Conservation (phyloP, 2,888 invertebrate genomes). For the Gisinianus flammeolus region DNA sequence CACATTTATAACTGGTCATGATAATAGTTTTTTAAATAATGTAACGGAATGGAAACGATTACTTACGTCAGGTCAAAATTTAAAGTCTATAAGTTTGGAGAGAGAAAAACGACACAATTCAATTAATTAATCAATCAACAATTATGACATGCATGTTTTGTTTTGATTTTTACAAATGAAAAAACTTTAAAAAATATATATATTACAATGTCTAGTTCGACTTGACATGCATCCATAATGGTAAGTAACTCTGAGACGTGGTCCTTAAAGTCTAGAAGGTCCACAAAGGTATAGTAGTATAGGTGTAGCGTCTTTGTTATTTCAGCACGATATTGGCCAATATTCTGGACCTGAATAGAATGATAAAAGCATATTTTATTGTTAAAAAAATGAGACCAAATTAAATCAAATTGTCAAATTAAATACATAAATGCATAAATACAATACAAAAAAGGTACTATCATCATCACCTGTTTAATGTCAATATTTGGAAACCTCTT, state of each 20-base stretch:
- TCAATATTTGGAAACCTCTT: conserved; percentile 96
- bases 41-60: no score
- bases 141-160: not conserved
- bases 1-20: no score
- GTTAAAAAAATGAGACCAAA: not conserved
- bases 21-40: no score
- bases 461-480: conserved; percentile 76
- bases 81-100: conserved; percentile 67
- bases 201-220: conserved; percentile 84
- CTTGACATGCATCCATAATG: conserved; percentile 95
- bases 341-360: conserved; percentile 65
- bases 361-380: not conserved
- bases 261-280: conserved; percentile 96
- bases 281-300: conserved; percentile 99
- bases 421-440: not conserved
- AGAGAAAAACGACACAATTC: not conserved
- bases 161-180: not conserved
- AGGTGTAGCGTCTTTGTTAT: conserved; percentile 95
- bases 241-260: conserved; percentile 89
- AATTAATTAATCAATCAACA: not conserved
- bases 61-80: conserved; percentile 97
- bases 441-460: no score
- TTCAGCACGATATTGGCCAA: conserved; percentile 86
- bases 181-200: not conserved
- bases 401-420: no score